These are phyloP conservation scores for Synergus itoensis DNA, from an alignment of 2,888 invertebrate species.

Conservation along the genomic window DNA sequence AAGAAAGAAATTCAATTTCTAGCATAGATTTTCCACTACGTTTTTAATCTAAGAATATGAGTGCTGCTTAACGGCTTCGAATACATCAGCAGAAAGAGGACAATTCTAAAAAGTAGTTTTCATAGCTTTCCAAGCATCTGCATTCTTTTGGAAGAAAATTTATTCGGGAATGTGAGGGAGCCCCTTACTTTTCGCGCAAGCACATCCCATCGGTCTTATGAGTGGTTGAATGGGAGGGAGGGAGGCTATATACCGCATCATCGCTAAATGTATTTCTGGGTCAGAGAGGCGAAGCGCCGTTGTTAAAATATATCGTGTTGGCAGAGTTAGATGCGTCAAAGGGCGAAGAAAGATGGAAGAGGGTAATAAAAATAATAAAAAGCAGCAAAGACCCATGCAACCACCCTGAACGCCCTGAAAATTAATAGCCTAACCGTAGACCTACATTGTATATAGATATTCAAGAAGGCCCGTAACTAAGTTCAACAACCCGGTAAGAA, in stretches of 20 bases:
- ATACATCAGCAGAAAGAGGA: neutral
- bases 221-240: neutral
- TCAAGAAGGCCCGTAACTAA: neutral
- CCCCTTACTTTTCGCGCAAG: neutral
- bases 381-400: neutral
- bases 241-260: neutral
- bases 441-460: neutral
- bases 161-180: conserved; percentile 7
- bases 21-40: too few species aligned
- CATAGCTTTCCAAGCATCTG: neutral
- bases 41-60: too few species aligned
- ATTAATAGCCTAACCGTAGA: neutral
- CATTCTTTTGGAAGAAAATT: neutral
- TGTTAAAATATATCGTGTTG: conserved; percentile 2
- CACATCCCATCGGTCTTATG: neutral
- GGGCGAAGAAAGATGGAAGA: neutral
- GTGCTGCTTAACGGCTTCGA: neutral
- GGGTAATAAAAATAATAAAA: neutral
- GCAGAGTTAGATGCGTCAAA: conserved; percentile 15
- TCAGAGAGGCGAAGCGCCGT: neutral
- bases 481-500: neutral
- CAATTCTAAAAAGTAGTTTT: neutral
- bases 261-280: conserved; percentile 7
- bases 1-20: too few species aligned
- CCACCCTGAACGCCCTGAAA: neutral